Percentiles rank a stretch among this genome's conserved stretches.
Evolutionary conservation across 2,888 invertebrate species (phyloP).

Genomic region (Trypoxylon attenuatum): DNA sequence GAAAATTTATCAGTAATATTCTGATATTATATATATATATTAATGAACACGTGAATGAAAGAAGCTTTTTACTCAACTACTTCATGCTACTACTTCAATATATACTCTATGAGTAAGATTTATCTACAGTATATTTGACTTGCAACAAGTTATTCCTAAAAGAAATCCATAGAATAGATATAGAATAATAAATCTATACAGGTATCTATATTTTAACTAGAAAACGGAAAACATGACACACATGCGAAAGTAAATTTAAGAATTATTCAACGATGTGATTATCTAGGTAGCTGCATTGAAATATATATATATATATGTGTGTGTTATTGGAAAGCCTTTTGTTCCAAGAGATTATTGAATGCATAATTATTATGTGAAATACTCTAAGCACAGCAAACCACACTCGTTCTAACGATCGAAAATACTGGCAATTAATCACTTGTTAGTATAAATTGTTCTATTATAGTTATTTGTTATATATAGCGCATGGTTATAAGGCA

Average conservation of each 20-base stretch:
- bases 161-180: not conserved
- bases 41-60: conserved; percentile 10
- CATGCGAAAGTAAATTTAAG: conserved; percentile 44
- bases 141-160: conserved; percentile 1
- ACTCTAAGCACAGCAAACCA: conserved; percentile 64
- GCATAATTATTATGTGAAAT: conserved; percentile 4
- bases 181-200: conserved; percentile 13
- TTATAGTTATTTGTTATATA: no score
- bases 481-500: no score
- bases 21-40: no score
- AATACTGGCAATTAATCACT: conserved; percentile 16
- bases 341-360: conserved; percentile 4
- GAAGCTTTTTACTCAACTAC: conserved; percentile 32
- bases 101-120: conserved; percentile 7
- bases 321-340: conserved; percentile 38
- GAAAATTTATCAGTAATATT: no score
- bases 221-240: conserved; percentile 9
- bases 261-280: conserved; percentile 18
- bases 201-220: conserved; percentile 3
- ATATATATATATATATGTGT: no score
- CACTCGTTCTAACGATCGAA: conserved; percentile 54
- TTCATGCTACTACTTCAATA: conserved; percentile 48
- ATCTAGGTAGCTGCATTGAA: conserved; percentile 33
- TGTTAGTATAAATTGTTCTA: conserved; percentile 11
- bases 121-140: conserved; percentile 12